Conservation (phyloP, 2,888 invertebrate species). For the Ichneumon xanthorius region DNA sequence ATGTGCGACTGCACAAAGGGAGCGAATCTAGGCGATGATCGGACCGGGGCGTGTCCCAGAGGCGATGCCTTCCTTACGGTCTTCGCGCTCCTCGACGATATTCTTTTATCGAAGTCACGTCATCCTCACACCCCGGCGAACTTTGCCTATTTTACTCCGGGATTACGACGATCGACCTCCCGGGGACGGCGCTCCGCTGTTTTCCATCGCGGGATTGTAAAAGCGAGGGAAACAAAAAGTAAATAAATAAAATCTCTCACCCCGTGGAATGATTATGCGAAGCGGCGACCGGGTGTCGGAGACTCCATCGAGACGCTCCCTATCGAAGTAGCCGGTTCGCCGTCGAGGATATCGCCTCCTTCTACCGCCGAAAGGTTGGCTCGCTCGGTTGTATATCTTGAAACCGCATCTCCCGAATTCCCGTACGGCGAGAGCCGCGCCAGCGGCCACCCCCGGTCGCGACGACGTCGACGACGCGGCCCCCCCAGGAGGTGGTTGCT, state of each 20-base stretch:
- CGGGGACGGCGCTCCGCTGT: conserved; percentile 5
- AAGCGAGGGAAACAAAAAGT: neutral
- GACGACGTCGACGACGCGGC: conserved; percentile 57
- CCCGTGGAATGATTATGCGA: conserved; percentile 27
- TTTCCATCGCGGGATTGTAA: neutral
- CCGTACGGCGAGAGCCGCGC: conserved; percentile 29
- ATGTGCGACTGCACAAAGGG: conserved; percentile 22
- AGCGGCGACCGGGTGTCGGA: conserved; percentile 29
- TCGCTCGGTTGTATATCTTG: conserved; percentile 38
- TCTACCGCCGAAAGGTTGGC: conserved; percentile 55
- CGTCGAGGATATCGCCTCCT: conserved; percentile 44
- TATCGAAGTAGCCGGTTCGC: conserved; percentile 3
- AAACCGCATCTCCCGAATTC: conserved; percentile 62
- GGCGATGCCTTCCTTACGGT: conserved; percentile 1
- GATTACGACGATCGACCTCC: conserved; percentile 41
- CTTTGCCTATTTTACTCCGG: conserved; percentile 13
- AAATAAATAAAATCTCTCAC: neutral
- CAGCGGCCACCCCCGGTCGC: conserved; percentile 47
- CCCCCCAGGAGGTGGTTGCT: conserved; percentile 41
- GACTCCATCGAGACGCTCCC: neutral
- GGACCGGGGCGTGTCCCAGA: conserved; percentile 28
- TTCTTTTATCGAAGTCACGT: conserved; percentile 61
- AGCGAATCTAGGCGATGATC: conserved; percentile 6
- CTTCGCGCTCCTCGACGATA: conserved; percentile 18
- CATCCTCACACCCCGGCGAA: conserved; percentile 20